A percentile compares a stretch with the other conserved stretches of the same genome.
Conservation (phyloP, 2,888 invertebrate species). For the Candidula unifasciata region DNA sequence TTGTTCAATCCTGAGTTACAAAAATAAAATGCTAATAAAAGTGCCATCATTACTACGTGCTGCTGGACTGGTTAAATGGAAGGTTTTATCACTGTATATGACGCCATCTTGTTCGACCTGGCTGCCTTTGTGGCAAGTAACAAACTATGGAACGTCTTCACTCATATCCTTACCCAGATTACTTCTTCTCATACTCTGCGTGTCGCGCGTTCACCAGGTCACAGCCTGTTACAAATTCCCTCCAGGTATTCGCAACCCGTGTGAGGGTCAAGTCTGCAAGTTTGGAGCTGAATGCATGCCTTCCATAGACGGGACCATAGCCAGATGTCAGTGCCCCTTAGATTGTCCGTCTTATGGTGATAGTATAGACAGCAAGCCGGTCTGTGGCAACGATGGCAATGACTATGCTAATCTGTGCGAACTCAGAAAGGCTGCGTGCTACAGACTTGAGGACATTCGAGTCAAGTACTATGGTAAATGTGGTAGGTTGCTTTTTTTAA, state of each 20-base stretch:
- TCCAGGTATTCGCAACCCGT: slow-evolving; percentile 85
- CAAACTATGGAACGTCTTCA: background rate
- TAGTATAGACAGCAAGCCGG: slow-evolving; percentile 86
- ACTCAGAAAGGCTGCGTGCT: slow-evolving; percentile 77
- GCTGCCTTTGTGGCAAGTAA: background rate
- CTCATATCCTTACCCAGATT: background rate
- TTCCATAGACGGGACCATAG: slow-evolving; percentile 84
- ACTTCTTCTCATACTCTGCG: slow-evolving; percentile 9
- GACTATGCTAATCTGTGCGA: slow-evolving; percentile 79
- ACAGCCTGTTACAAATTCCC: slow-evolving; percentile 80
- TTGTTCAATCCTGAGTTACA: too few relatives aligned
- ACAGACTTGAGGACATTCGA: slow-evolving; percentile 75
- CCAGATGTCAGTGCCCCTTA: slow-evolving; percentile 87
- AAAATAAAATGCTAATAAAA: background rate
- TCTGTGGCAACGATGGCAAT: slow-evolving; percentile 84
- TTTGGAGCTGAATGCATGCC: slow-evolving; percentile 85
- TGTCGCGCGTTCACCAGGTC: background rate
- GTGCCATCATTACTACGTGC: too few relatives aligned
- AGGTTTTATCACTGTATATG: background rate
- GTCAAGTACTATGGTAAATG: slow-evolving; percentile 80
- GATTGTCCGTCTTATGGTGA: slow-evolving; percentile 90
- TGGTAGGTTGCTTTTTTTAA: slow-evolving; percentile 74
- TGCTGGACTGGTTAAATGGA: too few relatives aligned
- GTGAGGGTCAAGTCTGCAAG: slow-evolving; percentile 84
- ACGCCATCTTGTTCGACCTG: too few relatives aligned